Percentiles rank a stretch among this genome's conserved stretches.
Conservation (phyloP, 2,113 vertebrate genomes). For the Melanostigma gelatinosum region DNA sequence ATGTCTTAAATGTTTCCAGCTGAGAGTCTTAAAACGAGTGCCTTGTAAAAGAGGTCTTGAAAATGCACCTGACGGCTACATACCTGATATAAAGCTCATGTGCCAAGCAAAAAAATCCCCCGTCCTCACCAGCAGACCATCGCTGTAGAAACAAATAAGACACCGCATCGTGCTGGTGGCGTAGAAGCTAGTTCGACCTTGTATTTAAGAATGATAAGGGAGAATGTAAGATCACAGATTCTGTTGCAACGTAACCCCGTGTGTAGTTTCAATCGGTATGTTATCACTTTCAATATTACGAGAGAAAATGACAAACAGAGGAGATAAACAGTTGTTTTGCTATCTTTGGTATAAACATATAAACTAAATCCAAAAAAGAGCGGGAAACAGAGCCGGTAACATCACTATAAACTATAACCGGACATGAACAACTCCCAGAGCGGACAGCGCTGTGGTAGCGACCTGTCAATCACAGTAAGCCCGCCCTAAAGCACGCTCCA, state of each 20-base stretch:
- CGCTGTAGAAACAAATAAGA: background rate
- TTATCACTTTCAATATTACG: background rate
- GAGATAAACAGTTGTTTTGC: background rate
- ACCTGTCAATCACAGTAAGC: background rate
- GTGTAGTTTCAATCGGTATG: too few relatives aligned
- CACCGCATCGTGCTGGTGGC: too few relatives aligned
- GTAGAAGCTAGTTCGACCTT: background rate
- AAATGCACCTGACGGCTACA: background rate
- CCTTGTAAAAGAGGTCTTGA: background rate
- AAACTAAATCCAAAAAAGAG: too few relatives aligned
- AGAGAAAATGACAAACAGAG: too few relatives aligned
- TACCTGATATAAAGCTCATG: background rate
- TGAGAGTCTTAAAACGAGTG: background rate
- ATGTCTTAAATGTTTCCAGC: too few relatives aligned
- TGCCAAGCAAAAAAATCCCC: background rate
- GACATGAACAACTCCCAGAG: background rate
- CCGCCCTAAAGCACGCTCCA: background rate
- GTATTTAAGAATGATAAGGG: background rate
- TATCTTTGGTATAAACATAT: background rate
- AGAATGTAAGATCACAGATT: background rate
- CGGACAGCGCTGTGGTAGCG: background rate
- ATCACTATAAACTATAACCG: background rate
- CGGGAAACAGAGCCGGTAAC: background rate
- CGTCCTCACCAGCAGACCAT: background rate
- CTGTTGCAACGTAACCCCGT: background rate